Conservation (phyloP, 2,113 vertebrate species). For the Choloepus hoffmanni region DNA sequence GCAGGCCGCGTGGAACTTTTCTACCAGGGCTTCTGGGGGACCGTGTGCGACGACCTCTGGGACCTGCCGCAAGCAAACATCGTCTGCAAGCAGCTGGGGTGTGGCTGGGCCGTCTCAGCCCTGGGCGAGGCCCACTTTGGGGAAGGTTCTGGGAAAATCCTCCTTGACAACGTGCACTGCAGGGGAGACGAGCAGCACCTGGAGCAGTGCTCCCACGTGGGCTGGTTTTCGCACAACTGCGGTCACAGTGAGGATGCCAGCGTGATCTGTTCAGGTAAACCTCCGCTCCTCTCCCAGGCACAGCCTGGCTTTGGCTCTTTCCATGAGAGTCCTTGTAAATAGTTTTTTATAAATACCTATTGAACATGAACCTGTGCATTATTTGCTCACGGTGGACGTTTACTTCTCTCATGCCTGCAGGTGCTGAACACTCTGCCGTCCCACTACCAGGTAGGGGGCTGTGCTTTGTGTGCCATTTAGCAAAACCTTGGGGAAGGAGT, state of each 20-base stretch:
- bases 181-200: conserved; percentile 19
- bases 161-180: conserved; percentile 62
- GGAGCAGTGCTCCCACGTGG: not conserved
- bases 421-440: not conserved
- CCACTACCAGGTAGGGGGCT: not conserved
- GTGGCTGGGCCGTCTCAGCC: conserved; percentile 71
- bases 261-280: conserved; percentile 79
- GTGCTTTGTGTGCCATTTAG: not conserved
- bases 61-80: conserved; percentile 65
- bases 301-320: not conserved
- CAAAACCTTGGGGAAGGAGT: not conserved
- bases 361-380: not conserved
- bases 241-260: conserved; percentile 61
- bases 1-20: conserved; percentile 64
- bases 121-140: conserved; percentile 66
- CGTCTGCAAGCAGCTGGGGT: conserved; percentile 81
- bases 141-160: conserved; percentile 68
- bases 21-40: conserved; percentile 63
- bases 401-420: not conserved
- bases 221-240: conserved; percentile 81
- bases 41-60: conserved; percentile 81
- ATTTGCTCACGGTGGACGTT: not conserved
- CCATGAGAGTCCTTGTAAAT: not conserved
- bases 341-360: not conserved
- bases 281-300: not conserved